Evolutionary conservation across 2,888 invertebrate species (phyloP), one percentile per base, ranked within the genome.

Genomic region (Dryobotodes eremita): DNA sequence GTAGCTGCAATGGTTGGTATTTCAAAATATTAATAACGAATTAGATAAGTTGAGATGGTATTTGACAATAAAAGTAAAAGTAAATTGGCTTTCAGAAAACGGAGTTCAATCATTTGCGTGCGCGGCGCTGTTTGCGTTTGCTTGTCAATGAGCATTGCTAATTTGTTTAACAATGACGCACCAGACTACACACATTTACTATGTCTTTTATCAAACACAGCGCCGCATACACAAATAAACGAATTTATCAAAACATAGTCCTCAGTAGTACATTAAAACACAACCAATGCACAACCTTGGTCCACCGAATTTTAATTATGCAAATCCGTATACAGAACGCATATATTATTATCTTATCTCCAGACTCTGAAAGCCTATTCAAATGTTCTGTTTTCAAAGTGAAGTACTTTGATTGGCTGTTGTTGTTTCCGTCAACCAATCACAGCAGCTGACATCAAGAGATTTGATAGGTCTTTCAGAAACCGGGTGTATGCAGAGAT

Each of bases 281-380:
- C 55, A 73, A 80, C 42, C 53, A 80, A 73, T 82, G 36, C 73
- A 66, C 48, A 74, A 71, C 82, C 70, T 85, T 71, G 66, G 71
- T 48, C 57, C 62, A 75, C 26, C 48, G 46, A 72, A 70, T 72
- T 69, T 75, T 65, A 61, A 86, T 70, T 42, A 75, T 79, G 55
- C 20, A 84, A 83, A 48, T 48, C 26, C 26, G 17, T 26, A 77
- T 50, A 77, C n/a, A 80, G 46, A 80, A 62, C 31, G 42, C 20
- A 36, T 36, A 36, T 36, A 59, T 64, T 46, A 65, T 42, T 31
- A n/a, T 83, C 17, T 48, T 55, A 61, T 48, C 36, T 62, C 23
- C 36, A 64, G 26, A 26, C 36, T 73, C 62, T 82, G 62, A 64
- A 55, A 8, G 36, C 17, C 15, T 26, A 20, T 17, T 31, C 26